Conservation (phyloP, 2,113 vertebrate genomes). For the Apodemus sylvaticus region DNA sequence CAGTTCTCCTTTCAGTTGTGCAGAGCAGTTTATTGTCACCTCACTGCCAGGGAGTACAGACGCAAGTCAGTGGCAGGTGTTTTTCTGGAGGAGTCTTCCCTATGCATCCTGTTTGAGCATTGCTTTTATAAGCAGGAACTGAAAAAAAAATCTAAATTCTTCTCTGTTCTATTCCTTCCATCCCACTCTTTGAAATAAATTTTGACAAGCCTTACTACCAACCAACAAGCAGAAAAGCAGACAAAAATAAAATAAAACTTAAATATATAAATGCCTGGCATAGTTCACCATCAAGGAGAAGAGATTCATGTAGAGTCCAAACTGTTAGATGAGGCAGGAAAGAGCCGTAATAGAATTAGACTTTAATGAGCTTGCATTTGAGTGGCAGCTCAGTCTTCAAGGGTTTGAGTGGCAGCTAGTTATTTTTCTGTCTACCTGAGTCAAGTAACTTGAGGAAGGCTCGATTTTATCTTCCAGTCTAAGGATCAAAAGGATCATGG, state of each 20-base stretch:
- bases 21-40: neutral
- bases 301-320: neutral
- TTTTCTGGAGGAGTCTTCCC: neutral
- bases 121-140: neutral
- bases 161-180: neutral
- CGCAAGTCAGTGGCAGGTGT: neutral
- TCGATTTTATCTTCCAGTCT: neutral
- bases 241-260: neutral
- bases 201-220: neutral
- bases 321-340: neutral
- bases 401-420: neutral
- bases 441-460: neutral
- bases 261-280: neutral
- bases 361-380: neutral
- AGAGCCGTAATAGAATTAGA: neutral
- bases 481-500: neutral
- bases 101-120: neutral
- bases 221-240: neutral
- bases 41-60: neutral
- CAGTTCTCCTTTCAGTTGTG: neutral
- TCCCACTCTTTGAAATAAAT: neutral
- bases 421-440: neutral
- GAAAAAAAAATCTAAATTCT: neutral
- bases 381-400: neutral
- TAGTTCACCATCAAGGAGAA: neutral